These are phyloP conservation scores for Limosa lapponica DNA, from an alignment of 2,797 vertebrate species.

Conservation along the genomic window DNA sequence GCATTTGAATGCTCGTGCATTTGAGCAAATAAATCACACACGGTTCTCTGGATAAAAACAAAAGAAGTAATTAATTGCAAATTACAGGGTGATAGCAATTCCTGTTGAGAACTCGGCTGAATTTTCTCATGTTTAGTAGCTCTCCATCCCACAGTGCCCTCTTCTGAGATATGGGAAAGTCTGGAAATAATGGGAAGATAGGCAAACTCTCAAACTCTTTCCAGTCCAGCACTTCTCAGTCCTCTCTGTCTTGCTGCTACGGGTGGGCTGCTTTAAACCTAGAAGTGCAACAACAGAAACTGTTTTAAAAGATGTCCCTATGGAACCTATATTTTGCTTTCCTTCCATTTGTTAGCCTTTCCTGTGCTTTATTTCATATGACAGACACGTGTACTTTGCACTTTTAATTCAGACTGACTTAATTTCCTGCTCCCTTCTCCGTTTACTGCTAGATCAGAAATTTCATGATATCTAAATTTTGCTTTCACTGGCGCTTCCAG, in stretches of 20 bases:
- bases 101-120: neutral
- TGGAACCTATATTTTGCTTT: neutral
- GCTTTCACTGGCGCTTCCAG: neutral
- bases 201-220: neutral
- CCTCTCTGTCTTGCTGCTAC: neutral
- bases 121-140: constrained; percentile 46
- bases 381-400: neutral
- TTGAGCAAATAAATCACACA: constrained; percentile 49
- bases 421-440: neutral
- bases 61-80: constrained; percentile 67
- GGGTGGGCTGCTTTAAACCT: neutral
- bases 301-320: neutral
- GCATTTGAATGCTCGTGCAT: neutral
- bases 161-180: constrained; percentile 67
- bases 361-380: neutral
- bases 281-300: neutral
- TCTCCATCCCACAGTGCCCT: constrained; percentile 75
- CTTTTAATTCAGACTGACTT: neutral
- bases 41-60: constrained; percentile 46
- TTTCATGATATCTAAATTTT: neutral
- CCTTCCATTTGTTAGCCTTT: neutral
- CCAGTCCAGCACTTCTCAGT: neutral
- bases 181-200: neutral
- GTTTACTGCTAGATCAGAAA: neutral
- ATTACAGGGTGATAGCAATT: constrained; percentile 46